These are phyloP conservation scores for Zelostemma sp. DNA, from an alignment of 1,140 invertebrate species.

Conservation along the genomic window DNA sequence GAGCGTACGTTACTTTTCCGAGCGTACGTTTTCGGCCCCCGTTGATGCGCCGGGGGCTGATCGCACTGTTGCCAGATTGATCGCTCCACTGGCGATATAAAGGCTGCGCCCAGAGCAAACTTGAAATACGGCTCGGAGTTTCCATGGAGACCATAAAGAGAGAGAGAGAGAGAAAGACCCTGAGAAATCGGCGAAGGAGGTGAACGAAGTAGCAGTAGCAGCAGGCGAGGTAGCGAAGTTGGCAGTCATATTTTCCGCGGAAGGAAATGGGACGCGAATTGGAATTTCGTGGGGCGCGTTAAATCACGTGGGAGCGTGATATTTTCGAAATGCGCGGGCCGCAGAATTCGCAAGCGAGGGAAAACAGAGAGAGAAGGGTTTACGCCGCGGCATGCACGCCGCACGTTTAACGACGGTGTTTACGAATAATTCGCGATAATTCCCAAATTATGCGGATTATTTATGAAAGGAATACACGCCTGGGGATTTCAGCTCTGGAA, in stretches of 20 bases:
- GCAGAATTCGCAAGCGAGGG: too few relatives aligned
- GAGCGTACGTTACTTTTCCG: neutral
- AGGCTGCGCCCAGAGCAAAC: slow-evolving; percentile 39
- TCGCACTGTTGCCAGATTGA: slow-evolving; percentile 46
- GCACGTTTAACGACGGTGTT: too few relatives aligned
- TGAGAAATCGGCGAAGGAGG: neutral
- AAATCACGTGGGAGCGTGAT: neutral
- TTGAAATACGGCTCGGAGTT: slow-evolving; percentile 47
- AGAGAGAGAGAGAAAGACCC: slow-evolving; percentile 22
- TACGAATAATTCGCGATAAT: too few relatives aligned
- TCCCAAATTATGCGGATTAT: too few relatives aligned
- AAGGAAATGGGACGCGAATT: neutral
- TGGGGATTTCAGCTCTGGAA: too few relatives aligned
- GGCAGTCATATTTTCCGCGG: too few relatives aligned
- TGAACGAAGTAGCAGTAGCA: too few relatives aligned
- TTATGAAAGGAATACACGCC: too few relatives aligned
- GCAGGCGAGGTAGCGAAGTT: too few relatives aligned
- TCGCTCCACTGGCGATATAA: slow-evolving; percentile 35
- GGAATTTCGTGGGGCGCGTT: neutral
- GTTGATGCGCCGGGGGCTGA: slow-evolving; percentile 11
- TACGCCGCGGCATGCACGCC: too few relatives aligned
- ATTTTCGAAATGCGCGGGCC: neutral
- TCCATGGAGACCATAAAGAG: slow-evolving; percentile 43
- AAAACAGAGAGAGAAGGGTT: too few relatives aligned
- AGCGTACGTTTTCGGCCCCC: neutral